These are phyloP conservation scores for Oxyruncus cristatus DNA, from an alignment of 2,113 vertebrate genomes.

Conservation along the genomic window DNA sequence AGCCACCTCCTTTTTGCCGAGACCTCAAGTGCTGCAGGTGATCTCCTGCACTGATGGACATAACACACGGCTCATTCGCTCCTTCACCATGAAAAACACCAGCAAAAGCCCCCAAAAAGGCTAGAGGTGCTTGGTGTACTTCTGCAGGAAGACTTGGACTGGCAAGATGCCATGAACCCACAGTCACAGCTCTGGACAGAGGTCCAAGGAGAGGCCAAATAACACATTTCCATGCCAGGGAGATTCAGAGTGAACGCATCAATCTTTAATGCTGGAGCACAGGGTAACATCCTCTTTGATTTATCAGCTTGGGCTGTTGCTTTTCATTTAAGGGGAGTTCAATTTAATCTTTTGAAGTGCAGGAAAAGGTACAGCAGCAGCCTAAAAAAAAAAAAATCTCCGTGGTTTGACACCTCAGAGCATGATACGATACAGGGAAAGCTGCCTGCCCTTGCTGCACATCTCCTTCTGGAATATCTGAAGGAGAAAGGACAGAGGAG, in stretches of 20 bases:
- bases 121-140: not conserved
- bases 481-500: not conserved
- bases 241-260: not conserved
- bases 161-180: rapidly evolving
- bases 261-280: not conserved
- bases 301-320: not conserved
- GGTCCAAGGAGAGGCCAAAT: not conserved
- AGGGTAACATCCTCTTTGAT: not conserved
- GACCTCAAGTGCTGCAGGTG: not conserved
- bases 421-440: rapidly evolving
- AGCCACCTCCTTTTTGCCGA: not conserved
- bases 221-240: not conserved
- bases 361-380: not conserved
- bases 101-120: not conserved
- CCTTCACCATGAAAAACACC: not conserved
- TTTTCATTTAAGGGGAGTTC: not conserved
- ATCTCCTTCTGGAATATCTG: not conserved
- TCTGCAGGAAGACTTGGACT: not conserved
- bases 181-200: not conserved
- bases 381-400: not conserved
- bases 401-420: not conserved
- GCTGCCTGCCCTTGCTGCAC: not conserved
- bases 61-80: not conserved
- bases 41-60: rapidly evolving
- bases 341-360: not conserved